These are phyloP conservation scores for Harpagus bidentatus DNA, from an alignment of 2,113 vertebrate species.

Conservation along the genomic window DNA sequence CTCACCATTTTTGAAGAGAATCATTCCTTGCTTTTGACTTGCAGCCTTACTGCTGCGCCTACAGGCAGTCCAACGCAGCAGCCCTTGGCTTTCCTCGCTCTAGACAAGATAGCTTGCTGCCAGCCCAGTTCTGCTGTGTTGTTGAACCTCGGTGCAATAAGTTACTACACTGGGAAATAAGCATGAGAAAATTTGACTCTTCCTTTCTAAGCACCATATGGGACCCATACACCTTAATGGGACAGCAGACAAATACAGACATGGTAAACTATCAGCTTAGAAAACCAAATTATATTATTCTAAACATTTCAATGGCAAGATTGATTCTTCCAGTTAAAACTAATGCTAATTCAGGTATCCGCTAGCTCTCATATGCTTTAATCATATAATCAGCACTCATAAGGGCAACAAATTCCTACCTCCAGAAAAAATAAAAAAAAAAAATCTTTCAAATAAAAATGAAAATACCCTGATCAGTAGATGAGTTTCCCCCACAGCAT, in stretches of 20 bases:
- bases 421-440: not conserved
- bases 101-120: not conserved
- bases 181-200: not conserved
- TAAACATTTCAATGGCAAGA: not conserved
- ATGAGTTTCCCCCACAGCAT: not conserved
- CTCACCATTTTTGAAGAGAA: not conserved
- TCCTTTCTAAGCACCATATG: not conserved
- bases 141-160: not conserved
- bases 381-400: not conserved
- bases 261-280: not conserved
- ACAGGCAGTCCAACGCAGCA: accelerated
- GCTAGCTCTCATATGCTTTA: not conserved
- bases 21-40: not conserved
- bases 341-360: not conserved
- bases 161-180: not conserved
- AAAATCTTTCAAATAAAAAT: not conserved
- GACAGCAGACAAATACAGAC: not conserved
- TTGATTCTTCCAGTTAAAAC: not conserved
- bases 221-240: not conserved
- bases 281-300: not conserved
- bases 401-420: not conserved
- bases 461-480: not conserved
- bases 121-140: not conserved
- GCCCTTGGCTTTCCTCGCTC: not conserved
- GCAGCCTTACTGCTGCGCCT: not conserved